phyloP scores from a whole-genome alignment of 2,797 vertebrate species.

The Sebastes goodei region DNA sequence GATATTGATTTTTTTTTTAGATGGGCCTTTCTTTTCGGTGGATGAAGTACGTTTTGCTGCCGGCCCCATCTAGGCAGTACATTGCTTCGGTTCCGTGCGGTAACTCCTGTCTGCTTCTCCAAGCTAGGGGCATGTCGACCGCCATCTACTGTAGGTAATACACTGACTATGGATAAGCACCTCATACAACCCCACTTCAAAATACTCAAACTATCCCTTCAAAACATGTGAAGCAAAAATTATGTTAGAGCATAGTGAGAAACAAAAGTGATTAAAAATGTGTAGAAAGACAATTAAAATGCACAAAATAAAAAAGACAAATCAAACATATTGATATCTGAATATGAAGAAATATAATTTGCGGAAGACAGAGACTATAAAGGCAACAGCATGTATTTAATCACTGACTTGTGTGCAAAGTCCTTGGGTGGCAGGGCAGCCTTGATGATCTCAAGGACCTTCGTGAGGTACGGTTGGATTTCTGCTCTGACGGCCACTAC shows the following conservation, averaged over 20 bases:
- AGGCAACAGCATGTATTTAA: background rate
- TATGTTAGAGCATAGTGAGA: background rate
- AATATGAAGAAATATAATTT: background rate
- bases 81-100: no score
- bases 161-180: no score
- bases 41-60: no score
- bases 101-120: no score
- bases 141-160: no score
- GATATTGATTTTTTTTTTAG: no score
- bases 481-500: slow-evolving; percentile 94
- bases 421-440: slow-evolving; percentile 96
- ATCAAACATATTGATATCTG: background rate
- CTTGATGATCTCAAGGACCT: slow-evolving; percentile 97
- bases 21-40: no score
- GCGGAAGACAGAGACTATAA: background rate
- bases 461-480: slow-evolving; percentile 93
- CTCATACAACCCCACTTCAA: no score
- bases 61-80: no score
- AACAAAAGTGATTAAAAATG: background rate
- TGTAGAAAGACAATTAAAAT: background rate
- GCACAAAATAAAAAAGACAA: background rate
- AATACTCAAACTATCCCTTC: no score
- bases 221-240: background rate
- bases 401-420: slow-evolving; percentile 96
- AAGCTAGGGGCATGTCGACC: no score